Evolutionary conservation across 2,888 invertebrate genomes (phyloP).

Genomic region (Himalopsyche kuldschensis): DNA sequence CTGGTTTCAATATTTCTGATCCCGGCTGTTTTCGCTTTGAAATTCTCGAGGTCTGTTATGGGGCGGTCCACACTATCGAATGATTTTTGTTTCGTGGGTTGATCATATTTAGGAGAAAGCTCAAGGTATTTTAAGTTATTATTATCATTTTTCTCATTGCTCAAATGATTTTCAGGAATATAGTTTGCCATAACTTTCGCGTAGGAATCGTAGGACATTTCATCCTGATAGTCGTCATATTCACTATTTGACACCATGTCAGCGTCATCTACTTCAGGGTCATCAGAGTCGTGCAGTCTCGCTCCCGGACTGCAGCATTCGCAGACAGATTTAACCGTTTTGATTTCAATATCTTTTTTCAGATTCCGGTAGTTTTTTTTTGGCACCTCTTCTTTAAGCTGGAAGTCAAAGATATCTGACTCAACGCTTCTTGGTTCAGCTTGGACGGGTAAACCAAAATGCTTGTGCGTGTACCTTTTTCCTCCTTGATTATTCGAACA

Average conservation of each 20-base stretch:
- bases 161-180: background rate
- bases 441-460: background rate
- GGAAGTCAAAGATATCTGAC: background rate
- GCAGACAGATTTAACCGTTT: background rate
- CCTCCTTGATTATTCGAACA: background rate
- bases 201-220: background rate
- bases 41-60: background rate
- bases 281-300: background rate
- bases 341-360: background rate
- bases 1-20: slow-evolving; percentile 27
- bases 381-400: background rate
- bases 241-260: background rate
- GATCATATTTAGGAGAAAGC: background rate
- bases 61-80: background rate
- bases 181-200: background rate
- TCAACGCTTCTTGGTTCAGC: background rate
- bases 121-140: background rate
- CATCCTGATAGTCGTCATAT: background rate
- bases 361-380: background rate
- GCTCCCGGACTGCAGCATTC: background rate
- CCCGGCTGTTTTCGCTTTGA: background rate
- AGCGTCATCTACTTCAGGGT: background rate
- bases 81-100: background rate
- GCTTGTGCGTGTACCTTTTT: background rate
- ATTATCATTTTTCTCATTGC: background rate